A percentile compares a stretch with the other conserved stretches of the same genome.
Conservation (phyloP, 1,140 invertebrate species). For the Drosophila pseudoobscura region DNA sequence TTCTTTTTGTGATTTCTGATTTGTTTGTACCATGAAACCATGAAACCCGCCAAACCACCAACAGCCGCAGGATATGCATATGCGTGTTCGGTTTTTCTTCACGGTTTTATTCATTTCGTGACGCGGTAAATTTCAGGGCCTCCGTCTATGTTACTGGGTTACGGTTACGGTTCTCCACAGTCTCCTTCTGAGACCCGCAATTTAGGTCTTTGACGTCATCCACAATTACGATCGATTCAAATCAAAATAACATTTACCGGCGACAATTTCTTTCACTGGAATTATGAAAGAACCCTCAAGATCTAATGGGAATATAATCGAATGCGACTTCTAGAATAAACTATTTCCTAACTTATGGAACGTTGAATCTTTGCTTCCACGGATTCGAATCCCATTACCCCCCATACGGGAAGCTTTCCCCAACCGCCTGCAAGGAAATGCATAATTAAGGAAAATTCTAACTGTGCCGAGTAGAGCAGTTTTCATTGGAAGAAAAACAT, state of each 20-base stretch:
- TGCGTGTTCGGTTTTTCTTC: conserved; percentile 65
- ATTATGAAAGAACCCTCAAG: conserved; percentile 9
- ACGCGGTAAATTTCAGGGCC: conserved; percentile 69
- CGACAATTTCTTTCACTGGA: conserved; percentile 25
- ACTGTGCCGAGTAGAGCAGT: not conserved
- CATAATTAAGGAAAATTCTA: conserved; percentile 41
- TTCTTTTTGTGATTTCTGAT: conserved; percentile 50
- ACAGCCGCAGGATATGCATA: conserved; percentile 50
- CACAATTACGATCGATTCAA: conserved; percentile 66
- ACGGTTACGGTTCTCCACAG: conserved; percentile 18
- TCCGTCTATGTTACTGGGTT: conserved; percentile 36
- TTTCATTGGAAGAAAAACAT: conserved; percentile 18
- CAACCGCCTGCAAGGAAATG: conserved; percentile 17
- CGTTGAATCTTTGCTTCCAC: not conserved
- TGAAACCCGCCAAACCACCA: too few relatives aligned
- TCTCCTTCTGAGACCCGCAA: conserved; percentile 5
- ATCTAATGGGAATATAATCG: conserved; percentile 16
- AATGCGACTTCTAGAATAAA: not conserved
- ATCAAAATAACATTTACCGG: conserved; percentile 56
- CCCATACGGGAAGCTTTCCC: too few relatives aligned
- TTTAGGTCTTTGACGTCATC: conserved; percentile 45
- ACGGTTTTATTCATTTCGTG: conserved; percentile 37
- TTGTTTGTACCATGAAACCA: conserved; percentile 38
- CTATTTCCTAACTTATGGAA: conserved; percentile 18
- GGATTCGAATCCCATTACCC: too few relatives aligned